Evolutionary conservation across 2,797 vertebrate genomes (phyloP).

Genomic region (Mus minutoides): DNA sequence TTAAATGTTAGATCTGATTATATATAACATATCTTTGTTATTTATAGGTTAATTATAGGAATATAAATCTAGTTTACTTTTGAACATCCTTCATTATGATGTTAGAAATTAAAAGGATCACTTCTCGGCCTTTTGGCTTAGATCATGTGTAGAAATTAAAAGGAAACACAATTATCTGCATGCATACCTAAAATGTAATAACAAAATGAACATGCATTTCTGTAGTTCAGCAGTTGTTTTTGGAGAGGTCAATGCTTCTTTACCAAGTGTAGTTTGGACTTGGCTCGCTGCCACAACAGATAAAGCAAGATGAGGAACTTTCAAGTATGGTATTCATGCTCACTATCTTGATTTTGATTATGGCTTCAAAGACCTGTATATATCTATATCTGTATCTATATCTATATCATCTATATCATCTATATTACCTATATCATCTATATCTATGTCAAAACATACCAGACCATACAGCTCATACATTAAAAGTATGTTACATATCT

Average conservation of each 20-base stretch:
- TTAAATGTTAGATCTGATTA: background rate
- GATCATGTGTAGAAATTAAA: background rate
- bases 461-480: background rate
- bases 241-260: background rate
- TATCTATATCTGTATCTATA: too few species aligned
- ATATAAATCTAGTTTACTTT: slow-evolving; percentile 3
- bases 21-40: background rate
- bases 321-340: background rate
- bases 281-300: background rate
- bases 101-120: slow-evolving; percentile 5
- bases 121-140: too few species aligned
- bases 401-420: too few species aligned
- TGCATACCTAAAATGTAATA: background rate
- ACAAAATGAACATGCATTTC: background rate
- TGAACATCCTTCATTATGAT: background rate
- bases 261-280: rapidly evolving
- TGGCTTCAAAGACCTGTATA: background rate
- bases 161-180: background rate
- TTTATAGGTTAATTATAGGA: background rate
- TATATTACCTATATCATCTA: too few species aligned
- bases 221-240: background rate
- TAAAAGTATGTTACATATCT: background rate
- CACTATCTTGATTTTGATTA: background rate
- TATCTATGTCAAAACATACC: background rate
- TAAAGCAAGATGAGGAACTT: background rate